Evolutionary conservation across 2,797 vertebrate species (phyloP), one percentile per base, ranked within the genome.

Genomic region (Melanotaenia trifasciata): DNA sequence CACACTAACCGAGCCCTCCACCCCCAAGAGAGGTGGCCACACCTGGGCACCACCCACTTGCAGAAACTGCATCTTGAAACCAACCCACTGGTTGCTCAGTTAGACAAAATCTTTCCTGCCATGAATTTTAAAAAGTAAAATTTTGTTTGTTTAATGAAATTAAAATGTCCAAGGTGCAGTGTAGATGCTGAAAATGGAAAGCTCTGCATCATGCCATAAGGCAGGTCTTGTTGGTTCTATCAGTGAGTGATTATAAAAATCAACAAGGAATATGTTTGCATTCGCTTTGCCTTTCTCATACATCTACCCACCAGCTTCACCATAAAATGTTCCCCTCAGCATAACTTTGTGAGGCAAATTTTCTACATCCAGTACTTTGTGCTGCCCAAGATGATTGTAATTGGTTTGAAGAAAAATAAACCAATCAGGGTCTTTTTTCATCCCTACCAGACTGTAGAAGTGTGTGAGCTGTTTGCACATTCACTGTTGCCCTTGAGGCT

Each of bases 371-470:
- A 12, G 14, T 2, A 16, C 26, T 16, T 28, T 28, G 26, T 56
- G 54, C 13, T 56, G 24, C 54, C 54, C 13, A 18, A 53, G 22
- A 53, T 53, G 51, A 53, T 53, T 53, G 51, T 53, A 53, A 53
- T 56, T 56, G 47, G 20, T 50, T n/a, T 50, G 26, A 56, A 30
- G 54, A 56, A 30, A 56, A 56, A 56, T 18, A 56, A 56, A 26
- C 26, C 26, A 28, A 28, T 30, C 28, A 30, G 28, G 26, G 53
- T 51, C 1, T 51, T 30, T 18, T 26, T 53, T 24, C n/a, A 9
- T 51, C 11, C 11, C 47, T 11, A 53, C 50, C 24, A 53, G 22
- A 53, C 24, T 53, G 50, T 53, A 24, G 50, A 53, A 12, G 51
- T 26, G 22, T 53, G 50, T 13, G 22, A 24, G n/a, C 24, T 26